Evolutionary conservation across 2,113 vertebrate species (phyloP).

Genomic region (Plecotus auritus): DNA sequence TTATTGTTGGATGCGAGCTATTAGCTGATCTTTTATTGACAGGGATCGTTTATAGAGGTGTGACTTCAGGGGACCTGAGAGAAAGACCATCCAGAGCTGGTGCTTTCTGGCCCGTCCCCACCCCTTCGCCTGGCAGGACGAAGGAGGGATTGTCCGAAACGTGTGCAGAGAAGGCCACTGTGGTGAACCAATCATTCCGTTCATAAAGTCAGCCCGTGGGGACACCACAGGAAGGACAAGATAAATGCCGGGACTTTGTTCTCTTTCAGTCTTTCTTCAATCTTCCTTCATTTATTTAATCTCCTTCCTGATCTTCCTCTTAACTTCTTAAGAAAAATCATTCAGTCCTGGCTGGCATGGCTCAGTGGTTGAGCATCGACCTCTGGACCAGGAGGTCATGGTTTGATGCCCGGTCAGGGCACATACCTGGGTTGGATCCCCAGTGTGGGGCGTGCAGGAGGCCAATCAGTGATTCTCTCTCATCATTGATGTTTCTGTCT

Average conservation of each 20-base stretch:
- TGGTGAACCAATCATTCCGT: background rate
- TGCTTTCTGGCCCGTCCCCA: background rate
- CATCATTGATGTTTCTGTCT: too few species aligned
- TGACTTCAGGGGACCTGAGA: background rate
- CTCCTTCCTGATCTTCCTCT: background rate
- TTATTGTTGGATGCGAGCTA: background rate
- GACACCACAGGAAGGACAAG: background rate
- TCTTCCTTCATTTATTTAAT: background rate
- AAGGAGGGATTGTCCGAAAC: background rate
- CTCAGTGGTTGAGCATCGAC: too few species aligned
- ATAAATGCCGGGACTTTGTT: background rate
- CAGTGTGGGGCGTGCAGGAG: too few species aligned
- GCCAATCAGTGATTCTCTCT: too few species aligned
- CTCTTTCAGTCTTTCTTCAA: background rate
- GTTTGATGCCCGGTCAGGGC: too few species aligned
- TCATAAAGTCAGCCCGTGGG: background rate
- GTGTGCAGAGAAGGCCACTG: background rate
- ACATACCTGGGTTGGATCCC: too few species aligned
- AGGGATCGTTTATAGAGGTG: background rate
- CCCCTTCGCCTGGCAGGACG: background rate
- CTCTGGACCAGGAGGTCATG: too few species aligned
- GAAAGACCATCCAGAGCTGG: background rate
- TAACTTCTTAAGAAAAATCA: background rate
- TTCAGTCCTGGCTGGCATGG: too few species aligned
- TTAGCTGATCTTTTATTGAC: background rate